Evolutionary conservation across 2,797 vertebrate genomes (phyloP).

Genomic region (Podargus strigoides): DNA sequence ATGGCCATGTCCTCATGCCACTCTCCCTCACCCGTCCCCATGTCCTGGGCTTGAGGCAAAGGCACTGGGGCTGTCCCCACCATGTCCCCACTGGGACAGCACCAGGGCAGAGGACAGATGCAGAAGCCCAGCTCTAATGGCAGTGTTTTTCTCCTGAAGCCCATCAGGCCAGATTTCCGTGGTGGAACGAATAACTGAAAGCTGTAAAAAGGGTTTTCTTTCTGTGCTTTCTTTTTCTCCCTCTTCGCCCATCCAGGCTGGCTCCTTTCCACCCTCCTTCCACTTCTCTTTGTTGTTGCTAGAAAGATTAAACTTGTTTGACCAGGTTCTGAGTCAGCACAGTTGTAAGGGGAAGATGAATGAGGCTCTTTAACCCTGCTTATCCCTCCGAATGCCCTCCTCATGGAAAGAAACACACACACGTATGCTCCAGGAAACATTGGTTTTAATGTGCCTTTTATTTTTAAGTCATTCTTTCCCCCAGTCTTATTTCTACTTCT

Average conservation of each 20-base stretch:
- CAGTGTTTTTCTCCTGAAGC: neutral
- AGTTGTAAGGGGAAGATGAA: conserved; percentile 65
- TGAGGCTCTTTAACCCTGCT: conserved; percentile 60
- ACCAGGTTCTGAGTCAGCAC: conserved; percentile 65
- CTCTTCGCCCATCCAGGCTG: conserved; percentile 24
- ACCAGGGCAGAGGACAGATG: neutral
- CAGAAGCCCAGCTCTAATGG: neutral
- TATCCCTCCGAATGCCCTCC: conserved; percentile 40
- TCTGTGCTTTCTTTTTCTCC: neutral
- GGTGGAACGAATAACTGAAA: neutral
- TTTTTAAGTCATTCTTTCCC: conserved; percentile 53
- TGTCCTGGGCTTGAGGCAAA: neutral
- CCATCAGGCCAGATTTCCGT: neutral
- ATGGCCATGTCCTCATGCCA: accelerated
- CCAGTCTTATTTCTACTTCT: conserved; percentile 51
- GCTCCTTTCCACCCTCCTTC: conserved; percentile 42
- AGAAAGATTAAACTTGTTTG: conserved; percentile 65
- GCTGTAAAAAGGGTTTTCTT: conserved; percentile 2
- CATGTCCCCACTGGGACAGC: accelerated
- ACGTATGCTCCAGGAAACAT: conserved; percentile 7
- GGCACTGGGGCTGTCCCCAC: accelerated
- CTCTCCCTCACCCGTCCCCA: neutral
- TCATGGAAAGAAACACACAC: conserved; percentile 48
- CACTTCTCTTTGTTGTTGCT: conserved; percentile 43
- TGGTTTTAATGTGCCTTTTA: conserved; percentile 53